Evolutionary conservation across 2,797 vertebrate species (phyloP), one percentile per base, ranked within the genome.

Genomic region (Oryzias dopingdopingensis): DNA sequence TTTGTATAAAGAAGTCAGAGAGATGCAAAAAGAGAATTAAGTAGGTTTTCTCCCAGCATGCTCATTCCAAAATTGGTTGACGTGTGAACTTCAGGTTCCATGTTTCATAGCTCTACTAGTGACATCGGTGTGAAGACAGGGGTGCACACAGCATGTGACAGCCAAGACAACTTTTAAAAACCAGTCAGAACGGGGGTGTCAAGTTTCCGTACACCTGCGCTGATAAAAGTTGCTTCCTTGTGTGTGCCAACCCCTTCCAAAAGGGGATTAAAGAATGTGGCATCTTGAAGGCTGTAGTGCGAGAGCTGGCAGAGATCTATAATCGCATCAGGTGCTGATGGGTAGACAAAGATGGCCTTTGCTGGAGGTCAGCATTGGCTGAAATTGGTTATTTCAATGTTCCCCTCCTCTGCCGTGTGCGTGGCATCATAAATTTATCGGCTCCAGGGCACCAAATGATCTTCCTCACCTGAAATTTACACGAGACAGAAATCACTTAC

Each of bases 391-490:
- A 78, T 83, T 78, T 68, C 65, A 63, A 46, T 45, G 32, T 37
- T 65, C 70, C 71, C 51, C 42, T 49, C 69, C 72, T 70, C 71
- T 72, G 70, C 83, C 74, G 71, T 67, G 61, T 62, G 72, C 74
- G 70, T 56, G 55, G 49, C 70, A 83, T 89, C 85, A 83, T 76
- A 78, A 86, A 90, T 90, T 87, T 80, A 89, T 83, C 48, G 70
- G 72, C 78, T 82, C 71, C 43, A 1, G 74, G 83, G 70, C 81
- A 69, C 67, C 66, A 81, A 86, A 85, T 84, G 76, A 86, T 80
- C 74, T 77, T 70, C 51, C 71, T 88, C 75, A 79, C 76, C 70
- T 67, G 66, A 74, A 87, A 83, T 89, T 72, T 79, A 74, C 84
- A 77, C 64, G 14, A 81, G 72, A 77, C 75, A 72, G 69, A 74